Conservation (phyloP, 2,888 invertebrate species). For the Spisula subtruncata region DNA sequence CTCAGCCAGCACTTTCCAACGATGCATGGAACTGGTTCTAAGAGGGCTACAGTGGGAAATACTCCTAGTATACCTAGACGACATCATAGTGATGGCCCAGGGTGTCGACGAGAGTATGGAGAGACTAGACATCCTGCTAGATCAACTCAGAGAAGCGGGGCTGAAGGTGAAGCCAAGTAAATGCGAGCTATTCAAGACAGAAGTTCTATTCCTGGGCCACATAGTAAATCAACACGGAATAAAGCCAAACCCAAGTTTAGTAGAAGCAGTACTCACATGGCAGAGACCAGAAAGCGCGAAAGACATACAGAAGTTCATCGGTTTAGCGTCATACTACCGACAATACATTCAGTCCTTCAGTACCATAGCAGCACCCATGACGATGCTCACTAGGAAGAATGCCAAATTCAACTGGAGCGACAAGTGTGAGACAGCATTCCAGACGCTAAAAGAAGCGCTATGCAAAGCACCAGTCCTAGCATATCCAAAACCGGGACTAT, state of each 20-base stretch:
- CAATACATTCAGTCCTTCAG: constrained; percentile 64
- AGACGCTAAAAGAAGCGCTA: constrained; percentile 40
- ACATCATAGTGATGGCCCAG: constrained; percentile 58
- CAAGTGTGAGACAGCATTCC: constrained; percentile 49
- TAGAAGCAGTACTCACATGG: neutral
- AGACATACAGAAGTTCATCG: constrained; percentile 7
- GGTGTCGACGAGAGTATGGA: constrained; percentile 52
- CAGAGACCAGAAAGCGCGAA: neutral
- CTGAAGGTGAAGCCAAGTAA: constrained; percentile 62
- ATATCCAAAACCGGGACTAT: no score
- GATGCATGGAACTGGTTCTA: no score
- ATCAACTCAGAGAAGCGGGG: constrained; percentile 40
- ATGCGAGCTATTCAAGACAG: constrained; percentile 58
- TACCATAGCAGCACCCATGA: constrained; percentile 61
- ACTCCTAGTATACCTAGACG: constrained; percentile 62
- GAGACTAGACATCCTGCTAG: constrained; percentile 53
- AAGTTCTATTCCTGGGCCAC: constrained; percentile 32
- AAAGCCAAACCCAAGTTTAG: constrained; percentile 13
- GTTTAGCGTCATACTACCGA: constrained; percentile 31
- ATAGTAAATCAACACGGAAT: constrained; percentile 25
- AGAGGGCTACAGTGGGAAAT: no score
- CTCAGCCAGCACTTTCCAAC: no score
- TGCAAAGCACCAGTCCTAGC: no score
- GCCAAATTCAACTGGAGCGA: constrained; percentile 57
- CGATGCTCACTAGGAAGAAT: constrained; percentile 54